These are phyloP conservation scores for Actinernus sp. DNA, from an alignment of 92 coral and sea anemone species.

Conservation along the genomic window DNA sequence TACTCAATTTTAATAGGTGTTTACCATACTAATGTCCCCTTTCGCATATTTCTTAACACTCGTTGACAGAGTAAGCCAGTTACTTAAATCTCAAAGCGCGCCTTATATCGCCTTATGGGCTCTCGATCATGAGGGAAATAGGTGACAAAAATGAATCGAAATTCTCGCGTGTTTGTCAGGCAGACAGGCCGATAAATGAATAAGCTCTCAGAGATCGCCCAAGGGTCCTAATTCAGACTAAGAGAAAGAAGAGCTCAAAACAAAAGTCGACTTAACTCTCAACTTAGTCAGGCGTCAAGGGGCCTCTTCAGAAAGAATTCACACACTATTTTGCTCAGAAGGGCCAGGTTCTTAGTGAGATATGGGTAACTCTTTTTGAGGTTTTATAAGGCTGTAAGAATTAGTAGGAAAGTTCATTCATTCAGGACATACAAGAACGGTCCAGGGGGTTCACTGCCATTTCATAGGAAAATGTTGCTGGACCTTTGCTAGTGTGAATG, in stretches of 20 bases:
- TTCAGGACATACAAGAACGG: too few relatives aligned
- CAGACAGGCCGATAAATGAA: slow-evolving; percentile 26
- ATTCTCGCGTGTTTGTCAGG: slow-evolving; percentile 19
- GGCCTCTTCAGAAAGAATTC: slow-evolving; percentile 49
- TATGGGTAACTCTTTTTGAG: slow-evolving; percentile 40
- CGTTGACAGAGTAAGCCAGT: slow-evolving; percentile 33
- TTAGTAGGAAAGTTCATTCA: not conserved
- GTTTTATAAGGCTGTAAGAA: slow-evolving; percentile 44
- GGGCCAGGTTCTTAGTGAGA: slow-evolving; percentile 39
- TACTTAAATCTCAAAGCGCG: too few relatives aligned
- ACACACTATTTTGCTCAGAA: slow-evolving; percentile 45
- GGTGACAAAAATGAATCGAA: slow-evolving; percentile 20
- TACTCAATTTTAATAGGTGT: slow-evolving; percentile 33
- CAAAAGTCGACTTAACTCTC: slow-evolving; percentile 54
- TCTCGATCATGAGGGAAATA: slow-evolving; percentile 38
- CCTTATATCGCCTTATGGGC: too few relatives aligned
- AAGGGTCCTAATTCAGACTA: slow-evolving; percentile 42
- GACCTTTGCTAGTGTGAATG: too few relatives aligned
- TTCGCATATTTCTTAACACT: slow-evolving; percentile 30
- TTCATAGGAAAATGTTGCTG: too few relatives aligned
- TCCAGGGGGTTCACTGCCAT: too few relatives aligned
- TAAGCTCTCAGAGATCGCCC: slow-evolving; percentile 50
- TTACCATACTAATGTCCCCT: slow-evolving; percentile 40
- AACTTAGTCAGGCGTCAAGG: slow-evolving; percentile 41
- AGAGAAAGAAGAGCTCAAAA: slow-evolving; percentile 37